phyloP scores from a whole-genome alignment of 2,888 invertebrate genomes.

The Alloscopus bannaensis region DNA sequence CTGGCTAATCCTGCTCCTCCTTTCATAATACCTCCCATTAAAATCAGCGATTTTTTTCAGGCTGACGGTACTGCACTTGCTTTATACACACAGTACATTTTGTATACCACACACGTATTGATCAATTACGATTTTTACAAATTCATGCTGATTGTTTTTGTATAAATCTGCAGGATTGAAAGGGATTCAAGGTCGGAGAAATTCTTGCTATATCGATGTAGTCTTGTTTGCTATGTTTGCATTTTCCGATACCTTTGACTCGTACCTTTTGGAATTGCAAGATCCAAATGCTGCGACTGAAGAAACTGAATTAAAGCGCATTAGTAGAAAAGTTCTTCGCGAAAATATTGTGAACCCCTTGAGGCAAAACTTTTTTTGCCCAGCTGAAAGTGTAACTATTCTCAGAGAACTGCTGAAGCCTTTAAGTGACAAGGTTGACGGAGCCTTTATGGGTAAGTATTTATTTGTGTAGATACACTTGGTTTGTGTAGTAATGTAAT shows the following conservation, averaged over 20 bases:
- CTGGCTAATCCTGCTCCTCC: conserved; percentile 54
- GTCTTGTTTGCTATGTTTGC: conserved; percentile 67
- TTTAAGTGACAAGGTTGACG: conserved; percentile 67
- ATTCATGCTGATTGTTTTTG: not conserved
- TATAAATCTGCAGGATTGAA: conserved; percentile 46
- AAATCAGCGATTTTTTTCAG: conserved; percentile 65
- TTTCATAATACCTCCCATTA: conserved; percentile 65
- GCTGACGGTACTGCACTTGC: conserved; percentile 47
- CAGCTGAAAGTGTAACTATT: conserved; percentile 61
- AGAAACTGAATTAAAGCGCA: conserved; percentile 54
- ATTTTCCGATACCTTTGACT: conserved; percentile 65
- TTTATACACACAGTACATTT: not conserved
- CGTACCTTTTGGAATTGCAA: conserved; percentile 51
- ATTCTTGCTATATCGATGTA: conserved; percentile 67
- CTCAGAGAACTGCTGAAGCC: conserved; percentile 62
- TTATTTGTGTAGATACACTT: no score
- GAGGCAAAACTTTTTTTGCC: conserved; percentile 65
- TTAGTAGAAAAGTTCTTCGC: conserved; percentile 52
- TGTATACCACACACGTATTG: not conserved
- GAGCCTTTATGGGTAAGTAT: conserved; percentile 65
- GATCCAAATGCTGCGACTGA: conserved; percentile 34
- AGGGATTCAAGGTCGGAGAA: conserved; percentile 66
- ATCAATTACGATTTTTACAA: not conserved
- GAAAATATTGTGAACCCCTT: conserved; percentile 67
- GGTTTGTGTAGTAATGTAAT: no score